phyloP scores from a whole-genome alignment of 2,113 vertebrate species.

The Sminthopsis crassicaudata region DNA sequence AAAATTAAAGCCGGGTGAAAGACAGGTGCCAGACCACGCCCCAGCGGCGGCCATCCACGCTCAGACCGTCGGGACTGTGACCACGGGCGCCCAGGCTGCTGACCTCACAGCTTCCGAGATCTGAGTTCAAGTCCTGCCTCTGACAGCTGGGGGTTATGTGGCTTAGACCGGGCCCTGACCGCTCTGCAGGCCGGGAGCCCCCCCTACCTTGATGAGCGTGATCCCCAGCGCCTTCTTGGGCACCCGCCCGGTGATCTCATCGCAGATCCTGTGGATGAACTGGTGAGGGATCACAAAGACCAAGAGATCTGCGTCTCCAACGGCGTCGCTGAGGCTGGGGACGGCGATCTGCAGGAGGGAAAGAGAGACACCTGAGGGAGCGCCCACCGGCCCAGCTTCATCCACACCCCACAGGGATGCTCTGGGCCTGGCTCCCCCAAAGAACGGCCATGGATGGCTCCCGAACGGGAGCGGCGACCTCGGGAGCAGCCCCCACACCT shows the following conservation, averaged over 20 bases:
- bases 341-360: conserved; percentile 86
- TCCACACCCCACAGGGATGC: not conserved
- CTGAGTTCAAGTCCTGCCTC: not conserved
- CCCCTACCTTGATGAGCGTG: conserved; percentile 93
- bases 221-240: conserved; percentile 90
- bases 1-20: too few species aligned
- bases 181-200: not conserved
- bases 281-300: conserved; percentile 96
- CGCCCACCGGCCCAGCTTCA: fast-evolving
- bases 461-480: too few species aligned
- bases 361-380: not conserved
- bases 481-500: too few species aligned
- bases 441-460: not conserved
- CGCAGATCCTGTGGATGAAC: conserved; percentile 92
- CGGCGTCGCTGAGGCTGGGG: conserved; percentile 88
- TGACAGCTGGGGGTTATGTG: too few species aligned
- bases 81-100: too few species aligned
- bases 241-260: conserved; percentile 90
- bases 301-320: conserved; percentile 91
- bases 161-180: not conserved
- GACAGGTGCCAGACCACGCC: too few species aligned
- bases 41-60: too few species aligned
- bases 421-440: not conserved
- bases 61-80: too few species aligned
- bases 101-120: not conserved